These are phyloP conservation scores for Chymomyza amoena DNA, from an alignment of 2,888 invertebrate species.

Conservation along the genomic window DNA sequence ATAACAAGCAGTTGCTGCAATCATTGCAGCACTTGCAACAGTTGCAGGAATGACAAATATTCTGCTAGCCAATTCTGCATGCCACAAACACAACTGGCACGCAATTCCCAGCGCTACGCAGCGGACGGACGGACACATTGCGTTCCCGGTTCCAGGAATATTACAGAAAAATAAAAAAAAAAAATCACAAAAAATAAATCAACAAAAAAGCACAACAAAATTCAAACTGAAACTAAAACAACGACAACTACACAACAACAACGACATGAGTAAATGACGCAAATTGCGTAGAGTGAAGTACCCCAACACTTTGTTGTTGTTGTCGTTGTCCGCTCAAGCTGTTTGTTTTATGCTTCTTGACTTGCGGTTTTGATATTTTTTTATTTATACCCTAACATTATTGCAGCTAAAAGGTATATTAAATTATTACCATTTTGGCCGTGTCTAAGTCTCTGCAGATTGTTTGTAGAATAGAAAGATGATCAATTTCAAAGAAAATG, in stretches of 20 bases:
- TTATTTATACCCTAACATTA: not conserved
- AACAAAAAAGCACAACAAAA: constrained; percentile 1
- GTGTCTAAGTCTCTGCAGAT: too few species aligned
- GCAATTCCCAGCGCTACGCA: constrained; percentile 14
- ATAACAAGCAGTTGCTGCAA: not conserved
- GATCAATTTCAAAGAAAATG: too few species aligned
- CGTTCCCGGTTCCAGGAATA: not conserved
- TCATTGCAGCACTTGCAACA: constrained; percentile 6
- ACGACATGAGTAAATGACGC: constrained; percentile 56
- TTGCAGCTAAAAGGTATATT: not conserved
- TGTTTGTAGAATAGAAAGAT: too few species aligned
- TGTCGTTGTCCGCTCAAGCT: constrained; percentile 16
- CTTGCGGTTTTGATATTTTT: constrained; percentile 41
- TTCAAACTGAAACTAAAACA: not conserved
- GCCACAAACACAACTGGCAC: constrained; percentile 11
- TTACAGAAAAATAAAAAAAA: not conserved
- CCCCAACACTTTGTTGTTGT: constrained; percentile 9
- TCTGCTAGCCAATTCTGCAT: constrained; percentile 26
- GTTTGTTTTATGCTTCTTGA: constrained; percentile 46
- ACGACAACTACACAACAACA: constrained; percentile 3
- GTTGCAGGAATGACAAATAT: constrained; percentile 65
- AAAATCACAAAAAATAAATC: not conserved
- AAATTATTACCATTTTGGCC: not conserved
- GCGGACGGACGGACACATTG: too few species aligned
- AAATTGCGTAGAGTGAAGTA: constrained; percentile 45